Conservation (phyloP, 2,888 invertebrate species). For the Trachelus iudaicus region DNA sequence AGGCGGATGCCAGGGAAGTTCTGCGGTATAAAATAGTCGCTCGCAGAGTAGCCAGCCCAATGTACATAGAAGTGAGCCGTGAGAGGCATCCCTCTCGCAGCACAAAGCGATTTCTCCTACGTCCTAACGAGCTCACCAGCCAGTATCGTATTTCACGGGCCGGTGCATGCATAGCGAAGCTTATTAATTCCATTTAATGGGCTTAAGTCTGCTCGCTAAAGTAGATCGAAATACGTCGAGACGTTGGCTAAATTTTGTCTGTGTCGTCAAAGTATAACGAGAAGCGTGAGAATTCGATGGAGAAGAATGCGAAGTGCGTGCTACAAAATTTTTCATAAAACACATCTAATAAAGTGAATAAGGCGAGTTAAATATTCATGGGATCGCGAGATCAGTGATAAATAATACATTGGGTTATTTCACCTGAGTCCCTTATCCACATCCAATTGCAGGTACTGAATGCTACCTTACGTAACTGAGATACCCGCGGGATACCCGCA, state of each 20-base stretch:
- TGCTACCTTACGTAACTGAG: no score
- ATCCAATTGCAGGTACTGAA: no score
- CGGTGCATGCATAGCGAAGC: constrained; percentile 60
- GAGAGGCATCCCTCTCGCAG: constrained; percentile 44
- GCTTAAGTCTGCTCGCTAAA: constrained; percentile 51
- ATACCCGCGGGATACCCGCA: no score
- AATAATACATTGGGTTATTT: neutral
- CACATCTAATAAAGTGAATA: neutral
- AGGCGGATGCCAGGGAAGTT: neutral
- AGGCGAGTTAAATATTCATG: no score
- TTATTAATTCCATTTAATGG: constrained; percentile 62
- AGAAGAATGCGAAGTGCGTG: constrained; percentile 19
- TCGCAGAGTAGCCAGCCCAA: neutral
- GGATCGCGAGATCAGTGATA: no score
- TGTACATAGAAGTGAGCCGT: constrained; percentile 32
- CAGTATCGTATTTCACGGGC: constrained; percentile 60
- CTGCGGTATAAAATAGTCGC: neutral
- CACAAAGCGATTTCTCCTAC: constrained; percentile 47
- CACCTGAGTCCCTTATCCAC: no score
- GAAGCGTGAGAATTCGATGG: neutral
- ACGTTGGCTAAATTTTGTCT: neutral
- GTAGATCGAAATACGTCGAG: constrained; percentile 39
- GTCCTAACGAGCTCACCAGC: constrained; percentile 49
- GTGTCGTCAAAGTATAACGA: neutral
- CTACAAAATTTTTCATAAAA: neutral